Conservation (phyloP, 2,797 vertebrate genomes). For the Diplodus sargus region DNA sequence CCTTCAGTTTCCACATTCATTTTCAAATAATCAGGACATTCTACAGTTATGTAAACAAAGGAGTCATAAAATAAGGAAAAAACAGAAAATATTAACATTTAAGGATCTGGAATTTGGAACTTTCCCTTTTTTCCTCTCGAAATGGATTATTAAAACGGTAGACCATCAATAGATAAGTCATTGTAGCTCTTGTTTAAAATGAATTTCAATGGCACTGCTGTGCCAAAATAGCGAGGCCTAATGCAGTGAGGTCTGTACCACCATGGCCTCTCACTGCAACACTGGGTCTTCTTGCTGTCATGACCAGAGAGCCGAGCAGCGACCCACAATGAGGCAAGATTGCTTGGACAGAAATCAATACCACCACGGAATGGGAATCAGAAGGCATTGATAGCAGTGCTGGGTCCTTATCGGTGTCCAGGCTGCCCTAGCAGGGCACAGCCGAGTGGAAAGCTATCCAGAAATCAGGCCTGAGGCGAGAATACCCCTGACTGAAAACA, state of each 20-base stretch:
- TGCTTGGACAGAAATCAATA: slow-evolving; percentile 93
- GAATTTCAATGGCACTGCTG: slow-evolving; percentile 74
- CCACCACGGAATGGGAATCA: slow-evolving; percentile 84
- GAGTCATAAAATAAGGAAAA: too few relatives aligned
- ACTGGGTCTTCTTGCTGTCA: slow-evolving; percentile 74
- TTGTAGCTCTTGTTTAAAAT: slow-evolving; percentile 10
- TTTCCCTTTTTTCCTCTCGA: too few relatives aligned
- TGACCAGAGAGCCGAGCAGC: slow-evolving; percentile 85
- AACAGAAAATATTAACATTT: too few relatives aligned
- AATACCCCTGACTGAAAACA: slow-evolving; percentile 74
- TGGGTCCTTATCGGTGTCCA: slow-evolving; percentile 86
- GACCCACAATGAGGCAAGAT: slow-evolving; percentile 87
- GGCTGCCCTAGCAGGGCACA: slow-evolving; percentile 78
- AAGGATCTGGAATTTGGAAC: too few relatives aligned
- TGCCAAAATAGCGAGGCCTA: slow-evolving; percentile 70
- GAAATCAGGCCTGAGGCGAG: slow-evolving; percentile 76
- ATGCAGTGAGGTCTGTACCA: slow-evolving; percentile 66
- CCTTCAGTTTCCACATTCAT: slow-evolving; percentile 21
- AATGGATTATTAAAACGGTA: too few relatives aligned
- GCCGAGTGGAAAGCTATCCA: slow-evolving; percentile 83
- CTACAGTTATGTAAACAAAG: not conserved
- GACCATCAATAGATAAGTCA: too few relatives aligned
- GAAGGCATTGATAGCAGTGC: slow-evolving; percentile 86
- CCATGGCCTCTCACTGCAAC: slow-evolving; percentile 77
- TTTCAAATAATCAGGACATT: slow-evolving; percentile 6